phyloP scores from a whole-genome alignment of 1,140 invertebrate species.

The Drosophila subobscura region DNA sequence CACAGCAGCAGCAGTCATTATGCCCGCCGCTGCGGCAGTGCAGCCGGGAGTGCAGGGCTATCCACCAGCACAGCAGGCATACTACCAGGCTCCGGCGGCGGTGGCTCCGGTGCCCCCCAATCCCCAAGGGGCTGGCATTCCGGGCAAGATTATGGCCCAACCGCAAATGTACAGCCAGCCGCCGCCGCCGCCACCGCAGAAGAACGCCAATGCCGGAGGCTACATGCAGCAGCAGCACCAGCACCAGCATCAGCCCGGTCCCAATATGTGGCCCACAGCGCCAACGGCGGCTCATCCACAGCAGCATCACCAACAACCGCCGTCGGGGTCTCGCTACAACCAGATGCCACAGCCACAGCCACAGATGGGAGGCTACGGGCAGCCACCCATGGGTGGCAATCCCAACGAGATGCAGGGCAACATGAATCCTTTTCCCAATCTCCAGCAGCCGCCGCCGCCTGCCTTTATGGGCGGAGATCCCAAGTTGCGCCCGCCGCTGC shows the following conservation, averaged over 20 bases:
- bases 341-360: slow-evolving; percentile 16
- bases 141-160: slow-evolving; percentile 70
- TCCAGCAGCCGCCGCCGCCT: slow-evolving; percentile 64
- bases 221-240: slow-evolving; percentile 18
- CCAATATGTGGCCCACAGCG: neutral
- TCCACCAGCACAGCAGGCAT: slow-evolving; percentile 16
- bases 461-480: slow-evolving; percentile 23
- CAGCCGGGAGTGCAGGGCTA: slow-evolving; percentile 43
- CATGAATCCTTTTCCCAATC: slow-evolving; percentile 50
- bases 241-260: slow-evolving; percentile 15
- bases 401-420: slow-evolving; percentile 20
- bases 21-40: neutral
- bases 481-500: slow-evolving; percentile 10
- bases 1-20: slow-evolving; percentile 6
- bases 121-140: neutral
- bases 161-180: slow-evolving; percentile 79
- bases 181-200: slow-evolving; percentile 84
- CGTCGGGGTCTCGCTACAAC: slow-evolving; percentile 13
- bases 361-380: too few species aligned
- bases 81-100: neutral
- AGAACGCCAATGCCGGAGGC: slow-evolving; percentile 1
- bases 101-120: slow-evolving; percentile 34
- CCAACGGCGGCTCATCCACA: slow-evolving; percentile 5
- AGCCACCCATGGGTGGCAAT: too few species aligned
- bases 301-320: slow-evolving; percentile 21